Conservation (phyloP, 2,113 vertebrate genomes). For the Caranx melampygus region DNA sequence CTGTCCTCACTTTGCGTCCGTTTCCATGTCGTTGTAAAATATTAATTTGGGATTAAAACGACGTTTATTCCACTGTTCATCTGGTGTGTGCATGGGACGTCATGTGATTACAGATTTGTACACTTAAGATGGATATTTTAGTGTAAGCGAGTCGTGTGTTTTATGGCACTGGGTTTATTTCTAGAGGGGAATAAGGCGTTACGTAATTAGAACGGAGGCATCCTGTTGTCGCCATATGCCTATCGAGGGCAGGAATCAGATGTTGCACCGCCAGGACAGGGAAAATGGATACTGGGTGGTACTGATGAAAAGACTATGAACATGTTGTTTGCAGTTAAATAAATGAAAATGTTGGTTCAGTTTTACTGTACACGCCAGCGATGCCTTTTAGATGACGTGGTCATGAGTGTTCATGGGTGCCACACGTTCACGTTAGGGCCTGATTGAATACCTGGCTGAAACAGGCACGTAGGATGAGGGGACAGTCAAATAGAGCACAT, state of each 20-base stretch:
- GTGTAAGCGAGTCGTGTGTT: not conserved
- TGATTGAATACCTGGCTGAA: not conserved
- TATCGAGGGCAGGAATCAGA: conserved; percentile 43
- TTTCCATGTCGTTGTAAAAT: conserved; percentile 75
- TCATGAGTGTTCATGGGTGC: not conserved
- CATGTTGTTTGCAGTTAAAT: not conserved
- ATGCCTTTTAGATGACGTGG: conserved; percentile 52
- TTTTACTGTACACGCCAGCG: conserved; percentile 26
- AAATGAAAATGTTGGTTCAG: not conserved
- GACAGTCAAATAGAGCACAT: not conserved
- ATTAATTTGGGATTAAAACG: conserved; percentile 60
- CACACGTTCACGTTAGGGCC: conserved; percentile 7
- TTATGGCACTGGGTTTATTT: conserved; percentile 39
- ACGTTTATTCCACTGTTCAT: not conserved
- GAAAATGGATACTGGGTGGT: not conserved
- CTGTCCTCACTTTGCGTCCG: conserved; percentile 37
- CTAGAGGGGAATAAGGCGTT: conserved; percentile 66
- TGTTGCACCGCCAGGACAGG: conserved; percentile 12
- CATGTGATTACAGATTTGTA: not conserved
- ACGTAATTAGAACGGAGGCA: conserved; percentile 71
- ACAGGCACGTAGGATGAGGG: not conserved
- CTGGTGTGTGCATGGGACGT: not conserved
- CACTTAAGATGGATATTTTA: not conserved
- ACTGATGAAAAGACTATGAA: not conserved
- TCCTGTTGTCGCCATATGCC: conserved; percentile 66